phyloP scores from a whole-genome alignment of 2,113 vertebrate genomes.

The Oxyura jamaicensis region DNA sequence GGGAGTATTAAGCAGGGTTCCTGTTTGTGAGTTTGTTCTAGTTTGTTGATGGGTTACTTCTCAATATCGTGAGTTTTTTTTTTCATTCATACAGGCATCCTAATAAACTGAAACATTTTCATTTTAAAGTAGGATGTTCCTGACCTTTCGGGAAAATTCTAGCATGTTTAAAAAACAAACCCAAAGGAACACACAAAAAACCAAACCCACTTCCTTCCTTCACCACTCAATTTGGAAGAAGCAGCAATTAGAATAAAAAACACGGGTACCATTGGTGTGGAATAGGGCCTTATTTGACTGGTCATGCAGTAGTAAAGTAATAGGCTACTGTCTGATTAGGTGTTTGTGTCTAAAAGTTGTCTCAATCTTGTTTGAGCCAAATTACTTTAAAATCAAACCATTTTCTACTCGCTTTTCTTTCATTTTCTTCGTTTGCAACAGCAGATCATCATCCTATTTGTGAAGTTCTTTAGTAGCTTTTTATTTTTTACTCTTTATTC shows the following conservation, averaged over 20 bases:
- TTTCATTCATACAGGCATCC: neutral
- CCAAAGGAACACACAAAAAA: neutral
- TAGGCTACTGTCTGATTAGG: neutral
- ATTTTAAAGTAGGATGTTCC: neutral
- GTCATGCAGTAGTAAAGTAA: neutral
- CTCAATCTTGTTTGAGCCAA: neutral
- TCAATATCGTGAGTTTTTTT: neutral
- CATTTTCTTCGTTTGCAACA: neutral
- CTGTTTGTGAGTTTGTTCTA: neutral
- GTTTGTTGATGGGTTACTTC: neutral
- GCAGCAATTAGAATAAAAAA: neutral
- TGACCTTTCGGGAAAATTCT: neutral
- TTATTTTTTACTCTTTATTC: neutral
- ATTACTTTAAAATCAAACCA: neutral
- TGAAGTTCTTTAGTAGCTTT: neutral
- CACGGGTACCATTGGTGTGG: rapidly evolving
- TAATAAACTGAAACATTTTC: neutral
- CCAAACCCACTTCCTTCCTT: neutral
- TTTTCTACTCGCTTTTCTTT: neutral
- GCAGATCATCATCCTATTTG: neutral
- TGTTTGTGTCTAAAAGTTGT: neutral
- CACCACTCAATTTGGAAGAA: neutral
- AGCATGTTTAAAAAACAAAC: neutral
- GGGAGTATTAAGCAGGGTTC: neutral
- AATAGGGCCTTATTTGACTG: neutral